Conservation (phyloP, 2,888 invertebrate species). For the Ornithoptera alexandrae region DNA sequence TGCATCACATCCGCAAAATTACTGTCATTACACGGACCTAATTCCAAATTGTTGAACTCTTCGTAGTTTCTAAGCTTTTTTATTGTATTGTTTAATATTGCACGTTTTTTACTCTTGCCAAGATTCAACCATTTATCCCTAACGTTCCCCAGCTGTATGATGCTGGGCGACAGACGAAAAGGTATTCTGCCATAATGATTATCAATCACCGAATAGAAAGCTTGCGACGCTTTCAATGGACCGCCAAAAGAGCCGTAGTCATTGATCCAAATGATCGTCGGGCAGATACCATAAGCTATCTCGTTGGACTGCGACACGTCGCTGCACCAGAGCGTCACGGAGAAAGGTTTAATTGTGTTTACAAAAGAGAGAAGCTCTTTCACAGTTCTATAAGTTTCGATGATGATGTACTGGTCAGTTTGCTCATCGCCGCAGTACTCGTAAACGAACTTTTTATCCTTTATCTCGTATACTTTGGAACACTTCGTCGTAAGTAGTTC, state of each 20-base stretch:
- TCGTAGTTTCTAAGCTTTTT: not conserved
- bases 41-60: not conserved
- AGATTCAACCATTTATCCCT: constrained; percentile 27
- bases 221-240: constrained; percentile 36
- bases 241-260: constrained; percentile 46
- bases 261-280: constrained; percentile 53
- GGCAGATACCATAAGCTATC: constrained; percentile 39
- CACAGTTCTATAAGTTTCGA: constrained; percentile 56
- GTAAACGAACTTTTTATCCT: constrained; percentile 30
- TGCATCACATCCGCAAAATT: constrained; percentile 34
- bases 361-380: constrained; percentile 52
- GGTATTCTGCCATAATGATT: constrained; percentile 7
- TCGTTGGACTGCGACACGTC: constrained; percentile 51
- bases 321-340: constrained; percentile 53
- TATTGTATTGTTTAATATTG: constrained; percentile 9
- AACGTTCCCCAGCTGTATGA: constrained; percentile 7
- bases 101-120: constrained; percentile 4
- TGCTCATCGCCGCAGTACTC: constrained; percentile 34
- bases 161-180: not conserved
- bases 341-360: constrained; percentile 34
- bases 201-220: constrained; percentile 30
- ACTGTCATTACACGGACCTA: not conserved
- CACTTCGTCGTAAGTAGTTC: constrained; percentile 22
- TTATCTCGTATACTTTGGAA: constrained; percentile 33
- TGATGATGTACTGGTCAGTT: constrained; percentile 28